These are phyloP conservation scores for Ondatra zibethicus DNA, from an alignment of 2,113 vertebrate species.

Conservation along the genomic window DNA sequence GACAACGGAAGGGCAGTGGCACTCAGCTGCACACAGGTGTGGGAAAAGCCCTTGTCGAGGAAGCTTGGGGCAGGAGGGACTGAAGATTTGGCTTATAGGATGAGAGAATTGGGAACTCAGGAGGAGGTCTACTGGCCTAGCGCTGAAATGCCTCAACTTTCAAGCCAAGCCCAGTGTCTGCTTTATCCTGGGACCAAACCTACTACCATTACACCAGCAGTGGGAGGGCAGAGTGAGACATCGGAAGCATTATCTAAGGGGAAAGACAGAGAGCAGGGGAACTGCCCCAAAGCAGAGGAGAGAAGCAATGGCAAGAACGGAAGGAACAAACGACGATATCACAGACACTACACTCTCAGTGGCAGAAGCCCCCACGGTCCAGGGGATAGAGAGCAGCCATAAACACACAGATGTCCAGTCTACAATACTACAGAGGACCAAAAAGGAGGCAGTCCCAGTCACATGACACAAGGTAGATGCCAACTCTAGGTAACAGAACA, in stretches of 20 bases:
- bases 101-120: neutral
- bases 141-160: neutral
- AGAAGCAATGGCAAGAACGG: neutral
- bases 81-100: neutral
- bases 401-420: too few relatives aligned
- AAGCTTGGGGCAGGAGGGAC: neutral
- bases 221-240: neutral
- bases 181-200: neutral
- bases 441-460: neutral
- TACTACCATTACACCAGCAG: neutral
- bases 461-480: neutral
- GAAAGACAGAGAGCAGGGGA: neutral
- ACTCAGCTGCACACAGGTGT: too few relatives aligned
- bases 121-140: neutral
- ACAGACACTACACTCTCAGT: fast-evolving
- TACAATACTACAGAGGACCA: neutral
- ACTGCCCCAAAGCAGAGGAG: neutral
- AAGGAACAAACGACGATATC: neutral
- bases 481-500: too few relatives aligned
- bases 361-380: neutral
- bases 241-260: neutral
- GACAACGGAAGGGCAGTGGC: too few relatives aligned
- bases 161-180: too few relatives aligned
- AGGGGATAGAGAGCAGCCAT: neutral
- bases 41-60: too few relatives aligned